phyloP scores from a whole-genome alignment of 2,888 invertebrate species.

The Oscheius sp. region DNA sequence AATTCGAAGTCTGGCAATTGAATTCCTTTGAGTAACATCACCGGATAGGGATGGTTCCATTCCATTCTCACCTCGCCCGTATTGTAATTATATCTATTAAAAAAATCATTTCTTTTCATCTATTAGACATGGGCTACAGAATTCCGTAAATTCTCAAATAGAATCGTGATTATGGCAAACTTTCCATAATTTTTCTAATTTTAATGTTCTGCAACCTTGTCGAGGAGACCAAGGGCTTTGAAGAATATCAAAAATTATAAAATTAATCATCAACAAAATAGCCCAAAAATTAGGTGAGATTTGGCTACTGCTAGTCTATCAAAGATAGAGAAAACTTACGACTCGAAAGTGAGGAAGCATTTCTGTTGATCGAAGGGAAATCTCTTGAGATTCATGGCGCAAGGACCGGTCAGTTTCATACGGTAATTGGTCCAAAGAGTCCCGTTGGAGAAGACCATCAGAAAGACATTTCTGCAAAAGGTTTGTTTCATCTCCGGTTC shows the following conservation, averaged over 20 bases:
- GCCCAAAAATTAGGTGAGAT: too few species aligned
- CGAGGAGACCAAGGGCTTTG: not conserved
- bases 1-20: constrained; percentile 69
- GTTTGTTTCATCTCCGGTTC: constrained; percentile 9
- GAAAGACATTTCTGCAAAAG: constrained; percentile 63
- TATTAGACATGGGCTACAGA: too few species aligned
- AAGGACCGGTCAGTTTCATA: constrained; percentile 69
- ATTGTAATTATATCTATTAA: constrained; percentile 70
- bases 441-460: constrained; percentile 70
- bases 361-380: constrained; percentile 67
- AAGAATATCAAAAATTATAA: not conserved
- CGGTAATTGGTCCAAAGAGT: constrained; percentile 69
- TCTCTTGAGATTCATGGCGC: constrained; percentile 69
- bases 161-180: too few species aligned
- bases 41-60: constrained; percentile 68
- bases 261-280: too few species aligned
- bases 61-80: constrained; percentile 70
- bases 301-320: too few species aligned
- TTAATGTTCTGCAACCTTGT: too few species aligned
- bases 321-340: constrained; percentile 54
- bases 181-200: too few species aligned
- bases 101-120: too few species aligned
- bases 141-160: too few species aligned
- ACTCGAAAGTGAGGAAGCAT: constrained; percentile 69
- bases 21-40: constrained; percentile 59